These are phyloP conservation scores for Caenorhabditis sp. DNA, from an alignment of 2,888 invertebrate species.

Conservation along the genomic window DNA sequence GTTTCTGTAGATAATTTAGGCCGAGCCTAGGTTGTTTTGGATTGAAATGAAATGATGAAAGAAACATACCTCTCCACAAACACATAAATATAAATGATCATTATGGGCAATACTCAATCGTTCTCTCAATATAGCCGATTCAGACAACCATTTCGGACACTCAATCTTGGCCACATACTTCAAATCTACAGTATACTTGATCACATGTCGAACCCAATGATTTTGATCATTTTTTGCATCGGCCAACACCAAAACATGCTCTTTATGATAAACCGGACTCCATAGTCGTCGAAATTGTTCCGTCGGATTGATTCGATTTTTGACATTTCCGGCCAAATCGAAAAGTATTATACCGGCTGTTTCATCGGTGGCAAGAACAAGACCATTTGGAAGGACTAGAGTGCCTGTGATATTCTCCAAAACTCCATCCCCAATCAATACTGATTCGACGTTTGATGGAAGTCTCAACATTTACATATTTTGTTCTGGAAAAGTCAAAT, in stretches of 20 bases:
- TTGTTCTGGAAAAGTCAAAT: too few relatives aligned
- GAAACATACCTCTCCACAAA: slow-evolving; percentile 45
- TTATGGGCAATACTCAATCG: slow-evolving; percentile 49
- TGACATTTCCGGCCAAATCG: slow-evolving; percentile 42
- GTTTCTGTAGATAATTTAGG: too few relatives aligned
- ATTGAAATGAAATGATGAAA: too few relatives aligned
- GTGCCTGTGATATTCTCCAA: slow-evolving; percentile 45
- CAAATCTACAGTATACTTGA: slow-evolving; percentile 42
- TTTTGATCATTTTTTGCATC: slow-evolving; percentile 34
- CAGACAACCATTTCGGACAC: slow-evolving; percentile 49
- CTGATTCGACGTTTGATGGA: slow-evolving; percentile 50
- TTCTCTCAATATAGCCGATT: slow-evolving; percentile 44
- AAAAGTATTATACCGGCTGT: slow-evolving; percentile 41
- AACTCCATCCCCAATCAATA: slow-evolving; percentile 40
- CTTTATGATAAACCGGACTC: slow-evolving; percentile 47
- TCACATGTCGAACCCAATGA: slow-evolving; percentile 46
- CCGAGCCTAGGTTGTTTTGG: too few relatives aligned
- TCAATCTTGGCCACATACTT: slow-evolving; percentile 54
- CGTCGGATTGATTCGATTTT: slow-evolving; percentile 27
- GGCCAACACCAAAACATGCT: slow-evolving; percentile 44
- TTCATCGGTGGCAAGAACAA: slow-evolving; percentile 49
- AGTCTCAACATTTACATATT: slow-evolving; percentile 31
- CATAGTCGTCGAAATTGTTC: slow-evolving; percentile 37
- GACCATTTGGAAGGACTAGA: slow-evolving; percentile 41
- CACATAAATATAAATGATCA: slow-evolving; percentile 52